Percentiles rank a stretch among this genome's conserved stretches.
Conservation (phyloP, 30 jellyfish, hydroid and myxozoan genomes). For the Clytia hemisphaerica region DNA sequence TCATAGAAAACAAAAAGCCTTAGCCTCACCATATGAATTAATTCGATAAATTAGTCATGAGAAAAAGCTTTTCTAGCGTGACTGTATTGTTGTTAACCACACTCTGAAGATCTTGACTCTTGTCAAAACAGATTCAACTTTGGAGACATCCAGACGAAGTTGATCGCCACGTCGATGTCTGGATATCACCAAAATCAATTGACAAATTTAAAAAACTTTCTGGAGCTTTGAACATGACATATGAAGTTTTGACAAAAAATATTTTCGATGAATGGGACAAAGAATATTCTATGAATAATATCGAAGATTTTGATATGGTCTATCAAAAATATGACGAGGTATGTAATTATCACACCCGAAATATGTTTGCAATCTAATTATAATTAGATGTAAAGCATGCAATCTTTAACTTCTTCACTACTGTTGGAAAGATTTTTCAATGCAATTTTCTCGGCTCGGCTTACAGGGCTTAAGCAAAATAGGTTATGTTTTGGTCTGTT, state of each 20-base stretch:
- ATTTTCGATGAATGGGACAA: constrained; percentile 25
- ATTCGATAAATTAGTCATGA: too few species aligned
- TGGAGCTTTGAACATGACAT: constrained; percentile 17
- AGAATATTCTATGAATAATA: constrained; percentile 30
- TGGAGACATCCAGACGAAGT: constrained; percentile 80
- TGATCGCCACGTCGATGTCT: constrained; percentile 71
- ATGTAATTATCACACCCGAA: too few species aligned
- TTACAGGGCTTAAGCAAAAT: too few species aligned
- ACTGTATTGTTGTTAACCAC: neutral
- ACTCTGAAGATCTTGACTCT: neutral
- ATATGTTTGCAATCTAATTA: too few species aligned
- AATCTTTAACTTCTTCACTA: too few species aligned
- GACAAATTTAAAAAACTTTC: constrained; percentile 12
- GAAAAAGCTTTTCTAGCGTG: too few species aligned
- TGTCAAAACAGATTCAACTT: constrained; percentile 36
- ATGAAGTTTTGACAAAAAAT: constrained; percentile 15
- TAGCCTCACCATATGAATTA: too few species aligned
- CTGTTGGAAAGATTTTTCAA: too few species aligned
- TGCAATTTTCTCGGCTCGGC: too few species aligned
- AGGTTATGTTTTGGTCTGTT: too few species aligned
- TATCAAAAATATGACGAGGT: constrained; percentile 59
- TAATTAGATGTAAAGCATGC: too few species aligned
- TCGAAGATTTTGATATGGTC: constrained; percentile 50
- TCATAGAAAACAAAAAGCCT: too few species aligned
- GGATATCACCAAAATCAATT: constrained; percentile 27